Evolutionary conservation across 2,797 vertebrate species (phyloP), one percentile per base, ranked within the genome.

Genomic region (Megalops cyprinoides): DNA sequence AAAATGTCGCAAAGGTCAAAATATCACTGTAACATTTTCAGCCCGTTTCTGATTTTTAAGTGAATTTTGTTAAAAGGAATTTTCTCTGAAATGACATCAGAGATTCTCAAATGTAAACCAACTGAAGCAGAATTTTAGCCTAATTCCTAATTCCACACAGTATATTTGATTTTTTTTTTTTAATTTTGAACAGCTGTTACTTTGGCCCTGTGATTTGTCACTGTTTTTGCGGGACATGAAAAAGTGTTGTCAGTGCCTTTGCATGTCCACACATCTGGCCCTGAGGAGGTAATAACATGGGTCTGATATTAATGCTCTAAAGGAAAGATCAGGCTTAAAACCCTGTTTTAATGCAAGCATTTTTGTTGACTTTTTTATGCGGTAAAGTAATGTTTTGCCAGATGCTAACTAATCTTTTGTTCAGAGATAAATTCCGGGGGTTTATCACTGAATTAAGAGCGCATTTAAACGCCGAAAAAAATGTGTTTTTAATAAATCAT

Each of bases 321-420:
- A 86, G 86, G 89, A 85, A 86, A 93, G 92, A 93, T 93, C 93
- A 92, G 78, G 85, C 91, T 86, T 92, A 93, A 93, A 92, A 90
- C 91, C 89, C 87, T 62, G 10, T 91, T 92, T 93, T 93, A 91
- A 94, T 89, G 85, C 88, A 60, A 78, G 85, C 87, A 74, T 76
- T 82, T 81, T 80, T 67, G 78, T 65, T 78, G 58, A 76, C 73
- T 76, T 65, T 93, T 92, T 90, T 92, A 91, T 92, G 87, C 90
- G 80, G 90, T 91, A 90, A 89, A 88, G 86, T 86, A 79, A 83
- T 90, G 83, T 90, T 91, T 90, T 89, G 79, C 89, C 87, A 86
- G 81, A 92, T 91, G 87, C 91, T n/a, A 92, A 92, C 90, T 93
- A 93, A 94, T 93, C 91, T 93, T 94, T 94, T 93, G 93, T 94